These are phyloP conservation scores for Scatophagus argus DNA, from an alignment of 2,113 vertebrate genomes.

Conservation along the genomic window DNA sequence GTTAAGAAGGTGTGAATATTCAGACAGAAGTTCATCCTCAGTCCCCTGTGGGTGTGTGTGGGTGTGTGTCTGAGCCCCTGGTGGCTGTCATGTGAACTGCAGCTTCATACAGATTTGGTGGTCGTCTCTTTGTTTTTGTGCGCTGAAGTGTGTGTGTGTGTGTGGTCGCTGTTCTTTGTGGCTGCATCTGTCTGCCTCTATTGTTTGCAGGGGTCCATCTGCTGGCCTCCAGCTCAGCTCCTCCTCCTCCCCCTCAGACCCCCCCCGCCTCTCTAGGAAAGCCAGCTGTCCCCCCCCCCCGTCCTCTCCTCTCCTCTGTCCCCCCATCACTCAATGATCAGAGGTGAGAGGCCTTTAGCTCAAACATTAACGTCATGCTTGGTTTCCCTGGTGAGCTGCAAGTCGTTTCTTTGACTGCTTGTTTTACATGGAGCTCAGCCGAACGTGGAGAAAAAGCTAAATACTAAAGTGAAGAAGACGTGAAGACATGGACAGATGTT, in stretches of 20 bases:
- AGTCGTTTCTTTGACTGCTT: background rate
- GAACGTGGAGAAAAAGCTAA: background rate
- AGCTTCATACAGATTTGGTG: background rate
- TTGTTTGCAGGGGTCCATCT: constrained; percentile 83
- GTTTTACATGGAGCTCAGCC: background rate
- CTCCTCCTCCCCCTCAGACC: constrained; percentile 21
- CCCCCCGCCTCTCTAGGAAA: constrained; percentile 41
- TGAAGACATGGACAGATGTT: constrained; percentile 13
- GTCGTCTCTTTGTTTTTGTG: constrained; percentile 23
- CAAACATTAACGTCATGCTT: background rate
- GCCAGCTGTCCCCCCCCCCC: constrained; percentile 71
- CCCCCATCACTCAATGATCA: background rate
- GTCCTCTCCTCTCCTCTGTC: background rate
- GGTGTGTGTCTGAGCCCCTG: background rate
- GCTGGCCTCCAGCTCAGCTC: constrained; percentile 68
- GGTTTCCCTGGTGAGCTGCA: background rate
- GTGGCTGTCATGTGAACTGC: constrained; percentile 9
- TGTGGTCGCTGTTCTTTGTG: constrained; percentile 74
- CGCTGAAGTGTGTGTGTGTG: constrained; percentile 10
- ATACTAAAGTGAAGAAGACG: no score
- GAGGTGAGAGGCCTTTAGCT: background rate
- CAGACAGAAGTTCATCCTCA: no score
- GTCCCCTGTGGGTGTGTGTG: no score
- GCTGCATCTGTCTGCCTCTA: constrained; percentile 80
- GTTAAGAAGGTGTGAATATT: no score